These are phyloP conservation scores for Manis javanica DNA, from an alignment of 2,797 vertebrate genomes.

Conservation along the genomic window DNA sequence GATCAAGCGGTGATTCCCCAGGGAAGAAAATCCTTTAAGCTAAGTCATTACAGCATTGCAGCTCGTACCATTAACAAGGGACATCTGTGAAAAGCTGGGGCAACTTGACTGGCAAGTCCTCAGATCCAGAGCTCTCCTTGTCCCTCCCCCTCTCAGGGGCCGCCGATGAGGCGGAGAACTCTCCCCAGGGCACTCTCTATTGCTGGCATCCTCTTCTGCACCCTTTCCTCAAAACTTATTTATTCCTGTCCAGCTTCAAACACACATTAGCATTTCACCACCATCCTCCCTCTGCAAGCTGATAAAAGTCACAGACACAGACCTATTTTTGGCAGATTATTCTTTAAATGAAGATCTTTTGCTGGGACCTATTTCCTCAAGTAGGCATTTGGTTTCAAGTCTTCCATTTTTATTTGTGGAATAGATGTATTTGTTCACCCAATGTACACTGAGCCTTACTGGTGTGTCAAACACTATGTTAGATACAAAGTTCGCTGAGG, in stretches of 20 bases:
- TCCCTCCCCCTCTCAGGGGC: not conserved
- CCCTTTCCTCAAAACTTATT: not conserved
- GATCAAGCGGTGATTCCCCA: not conserved
- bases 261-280: not conserved
- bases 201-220: not conserved
- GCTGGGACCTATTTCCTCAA: not conserved
- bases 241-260: not conserved
- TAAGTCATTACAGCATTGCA: not conserved
- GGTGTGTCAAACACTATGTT: not conserved
- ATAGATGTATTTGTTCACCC: not conserved
- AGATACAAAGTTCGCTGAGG: not conserved
- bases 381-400: not conserved
- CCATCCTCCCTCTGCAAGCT: not conserved
- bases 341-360: not conserved
- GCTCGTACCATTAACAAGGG: not conserved
- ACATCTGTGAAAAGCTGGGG: not conserved
- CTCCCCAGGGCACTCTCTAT: not conserved
- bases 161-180: not conserved
- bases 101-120: not conserved
- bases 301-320: not conserved
- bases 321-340: not conserved
- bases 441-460: not conserved
- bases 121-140: not conserved
- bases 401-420: conserved; percentile 45
- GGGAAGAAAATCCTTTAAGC: not conserved